These are phyloP conservation scores for Hippopotamyrus pictus DNA, from an alignment of 2,797 vertebrate species.

Conservation along the genomic window DNA sequence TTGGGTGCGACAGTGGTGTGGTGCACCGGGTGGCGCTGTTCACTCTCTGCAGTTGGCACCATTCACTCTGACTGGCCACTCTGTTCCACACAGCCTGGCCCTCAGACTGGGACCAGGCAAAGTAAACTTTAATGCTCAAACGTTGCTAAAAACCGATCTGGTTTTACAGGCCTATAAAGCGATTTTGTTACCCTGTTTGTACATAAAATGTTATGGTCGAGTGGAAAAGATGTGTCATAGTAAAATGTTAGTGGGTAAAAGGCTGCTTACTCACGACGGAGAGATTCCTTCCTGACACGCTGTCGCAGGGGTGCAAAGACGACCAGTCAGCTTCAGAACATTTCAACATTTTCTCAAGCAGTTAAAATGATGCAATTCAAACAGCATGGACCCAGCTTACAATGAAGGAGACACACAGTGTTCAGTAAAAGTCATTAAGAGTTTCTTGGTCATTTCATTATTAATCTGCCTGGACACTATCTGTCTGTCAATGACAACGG, in stretches of 20 bases:
- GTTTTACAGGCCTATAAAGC: constrained; percentile 12
- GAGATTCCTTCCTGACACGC: neutral
- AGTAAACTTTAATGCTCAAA: neutral
- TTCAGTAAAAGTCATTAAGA: neutral
- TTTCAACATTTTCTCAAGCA: constrained; percentile 6
- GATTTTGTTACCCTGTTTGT: constrained; percentile 9
- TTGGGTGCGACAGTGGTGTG: neutral
- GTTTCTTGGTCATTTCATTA: neutral
- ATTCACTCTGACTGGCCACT: neutral
- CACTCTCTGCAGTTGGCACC: neutral
- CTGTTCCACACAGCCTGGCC: neutral
- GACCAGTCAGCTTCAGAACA: neutral
- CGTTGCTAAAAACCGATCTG: neutral
- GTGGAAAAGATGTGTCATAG: neutral
- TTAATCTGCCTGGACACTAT: neutral
- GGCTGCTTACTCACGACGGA: neutral
- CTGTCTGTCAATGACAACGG: neutral
- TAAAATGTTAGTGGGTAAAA: neutral
- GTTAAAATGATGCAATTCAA: neutral
- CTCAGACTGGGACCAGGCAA: neutral
- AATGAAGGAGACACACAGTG: neutral
- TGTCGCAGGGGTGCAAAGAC: neutral
- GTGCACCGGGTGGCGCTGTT: neutral
- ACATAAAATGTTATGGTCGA: neutral
- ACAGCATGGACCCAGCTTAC: neutral